Evolutionary conservation across 2,797 vertebrate species (phyloP).

Genomic region (Pterois miles): DNA sequence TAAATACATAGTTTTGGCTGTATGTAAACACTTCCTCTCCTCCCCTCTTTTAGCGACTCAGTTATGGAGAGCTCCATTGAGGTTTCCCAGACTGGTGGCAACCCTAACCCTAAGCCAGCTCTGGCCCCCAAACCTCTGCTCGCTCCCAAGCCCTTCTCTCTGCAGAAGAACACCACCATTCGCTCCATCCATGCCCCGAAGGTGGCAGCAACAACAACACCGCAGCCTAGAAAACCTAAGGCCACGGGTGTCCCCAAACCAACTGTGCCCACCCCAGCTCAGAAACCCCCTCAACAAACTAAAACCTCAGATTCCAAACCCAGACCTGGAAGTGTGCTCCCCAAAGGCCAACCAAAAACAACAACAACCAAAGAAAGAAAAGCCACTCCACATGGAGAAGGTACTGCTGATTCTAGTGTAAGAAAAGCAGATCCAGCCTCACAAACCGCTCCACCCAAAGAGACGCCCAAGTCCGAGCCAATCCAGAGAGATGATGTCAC

Average conservation of each 20-base stretch:
- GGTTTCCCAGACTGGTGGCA: slow-evolving; percentile 37
- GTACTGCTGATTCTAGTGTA: slow-evolving; percentile 1
- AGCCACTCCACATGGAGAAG: slow-evolving; percentile 5
- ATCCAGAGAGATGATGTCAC: slow-evolving; percentile 31
- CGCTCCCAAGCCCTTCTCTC: slow-evolving; percentile 88
- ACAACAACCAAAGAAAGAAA: slow-evolving; percentile 27
- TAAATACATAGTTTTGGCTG: background rate
- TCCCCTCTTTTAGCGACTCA: slow-evolving; percentile 46
- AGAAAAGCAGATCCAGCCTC: slow-evolving; percentile 28
- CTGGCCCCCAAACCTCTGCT: slow-evolving; percentile 81
- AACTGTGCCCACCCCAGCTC: background rate
- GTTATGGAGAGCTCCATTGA: slow-evolving; percentile 72
- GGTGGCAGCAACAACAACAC: background rate
- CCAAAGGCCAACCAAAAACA: slow-evolving; percentile 30
- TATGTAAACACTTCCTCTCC: slow-evolving; percentile 28
- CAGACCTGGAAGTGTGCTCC: slow-evolving; percentile 5
- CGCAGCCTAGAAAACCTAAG: slow-evolving; percentile 14
- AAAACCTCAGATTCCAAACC: slow-evolving; percentile 30
- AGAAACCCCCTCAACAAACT: slow-evolving; percentile 14
- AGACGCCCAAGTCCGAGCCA: slow-evolving; percentile 23
- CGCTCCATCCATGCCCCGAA: slow-evolving; percentile 70
- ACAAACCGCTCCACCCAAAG: slow-evolving; percentile 17
- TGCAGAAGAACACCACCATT: slow-evolving; percentile 76
- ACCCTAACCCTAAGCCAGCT: slow-evolving; percentile 59
- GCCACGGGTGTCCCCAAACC: slow-evolving; percentile 4